Evolutionary conservation across 2,797 vertebrate genomes (phyloP), one percentile per base, ranked within the genome.

Genomic region (Smutsia temminckii): DNA sequence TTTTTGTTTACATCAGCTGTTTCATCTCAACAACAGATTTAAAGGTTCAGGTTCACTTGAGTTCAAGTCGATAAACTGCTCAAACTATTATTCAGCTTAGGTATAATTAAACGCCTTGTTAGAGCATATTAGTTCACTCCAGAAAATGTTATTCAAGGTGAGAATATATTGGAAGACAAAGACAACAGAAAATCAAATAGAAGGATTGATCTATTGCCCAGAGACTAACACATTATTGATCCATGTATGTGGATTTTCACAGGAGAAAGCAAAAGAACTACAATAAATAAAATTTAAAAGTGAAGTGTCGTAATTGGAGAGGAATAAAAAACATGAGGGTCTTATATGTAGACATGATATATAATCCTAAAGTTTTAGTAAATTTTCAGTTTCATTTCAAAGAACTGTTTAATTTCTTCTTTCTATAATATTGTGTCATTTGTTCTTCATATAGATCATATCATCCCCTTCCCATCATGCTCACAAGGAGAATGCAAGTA

Each of bases 51-150:
- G 85, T 90, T 96, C 85, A 95, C 32, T 92, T 86, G 21, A 77
- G 77, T 96, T 96, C 53, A 95, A 94, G 53, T 18, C 85, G 29
- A 94, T 92, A 85, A 95, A 89, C 20, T 49, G 23, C 71, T 46
- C 64, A 69, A 92, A 78, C 5, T 66, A 59, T 75, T 87, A 71
- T 92, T 92, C 55, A 66, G 55, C 42, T 72, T 34, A 75, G 20
- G 80, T 88, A 57, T 83, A 83, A 93, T 89, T 96, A 90, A 85
- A 80, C 20, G 85, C 40, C 59, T 77, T 71, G 21, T 88, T 90
- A 72, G 34, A 87, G 12, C n/a, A 27, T 59, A 49, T 79, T 55
- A 21, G 9, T 90, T 92, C 80, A 79, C 49, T 87, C 57, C 61
- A 86, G 77, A 85, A 95, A 83, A 61, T 92, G 21, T 81, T 89